Conservation (phyloP, 2,888 invertebrate genomes). For the Mactromeris polynyma region DNA sequence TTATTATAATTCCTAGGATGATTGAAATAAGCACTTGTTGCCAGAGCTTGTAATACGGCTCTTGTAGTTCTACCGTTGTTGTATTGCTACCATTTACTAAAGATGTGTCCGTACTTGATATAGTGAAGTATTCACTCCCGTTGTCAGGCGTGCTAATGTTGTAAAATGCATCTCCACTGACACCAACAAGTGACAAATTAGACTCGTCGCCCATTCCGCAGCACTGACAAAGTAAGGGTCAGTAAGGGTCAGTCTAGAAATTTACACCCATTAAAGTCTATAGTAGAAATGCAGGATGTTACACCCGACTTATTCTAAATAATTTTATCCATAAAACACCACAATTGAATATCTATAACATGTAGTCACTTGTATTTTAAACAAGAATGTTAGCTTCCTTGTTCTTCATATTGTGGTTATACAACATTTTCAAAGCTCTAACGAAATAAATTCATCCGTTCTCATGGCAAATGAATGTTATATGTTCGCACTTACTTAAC, state of each 20-base stretch:
- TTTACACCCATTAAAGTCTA: not conserved
- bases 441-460: not conserved
- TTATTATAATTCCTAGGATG: conserved; percentile 84
- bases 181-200: conserved; percentile 16
- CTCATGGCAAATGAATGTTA: not conserved
- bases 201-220: conserved; percentile 33
- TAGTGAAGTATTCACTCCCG: not conserved
- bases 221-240: not conserved
- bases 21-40: conserved; percentile 79
- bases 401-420: not conserved
- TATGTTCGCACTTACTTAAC: not conserved
- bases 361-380: not conserved
- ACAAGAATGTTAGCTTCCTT: not conserved
- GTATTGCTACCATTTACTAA: not conserved
- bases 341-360: not conserved
- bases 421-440: not conserved
- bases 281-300: not conserved
- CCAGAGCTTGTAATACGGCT: conserved; percentile 66
- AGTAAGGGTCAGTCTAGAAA: not conserved
- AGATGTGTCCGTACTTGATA: not conserved
- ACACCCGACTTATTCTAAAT: not conserved
- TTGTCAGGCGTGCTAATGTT: conserved; percentile 24
- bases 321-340: not conserved
- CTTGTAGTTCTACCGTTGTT: not conserved
- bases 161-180: not conserved